A percentile compares a stretch with the other conserved stretches of the same genome.
These are phyloP conservation scores for Stegostoma tigrinum DNA, from an alignment of 2,113 vertebrate genomes.

Conservation along the genomic window DNA sequence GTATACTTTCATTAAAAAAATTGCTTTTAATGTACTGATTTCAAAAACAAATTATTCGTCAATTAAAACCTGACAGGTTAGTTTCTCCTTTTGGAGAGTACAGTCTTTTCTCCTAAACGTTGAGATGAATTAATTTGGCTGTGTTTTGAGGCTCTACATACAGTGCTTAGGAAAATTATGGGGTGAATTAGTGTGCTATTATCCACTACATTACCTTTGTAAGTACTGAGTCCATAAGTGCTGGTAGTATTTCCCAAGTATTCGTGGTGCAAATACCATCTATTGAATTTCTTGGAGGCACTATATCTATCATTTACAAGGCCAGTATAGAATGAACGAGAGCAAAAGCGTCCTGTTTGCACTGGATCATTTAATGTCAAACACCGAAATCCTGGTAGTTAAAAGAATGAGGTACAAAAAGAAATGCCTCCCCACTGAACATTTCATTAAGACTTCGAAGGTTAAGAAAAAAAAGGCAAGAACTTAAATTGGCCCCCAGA, in stretches of 20 bases:
- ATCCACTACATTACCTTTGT: neutral
- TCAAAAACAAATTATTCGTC: neutral
- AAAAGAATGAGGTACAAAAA: neutral
- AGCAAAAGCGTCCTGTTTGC: neutral
- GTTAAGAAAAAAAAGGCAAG: neutral
- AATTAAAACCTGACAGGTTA: neutral
- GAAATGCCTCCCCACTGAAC: neutral
- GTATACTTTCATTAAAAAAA: neutral
- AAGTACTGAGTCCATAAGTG: neutral
- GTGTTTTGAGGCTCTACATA: neutral
- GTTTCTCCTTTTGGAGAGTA: neutral
- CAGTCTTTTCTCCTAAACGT: neutral
- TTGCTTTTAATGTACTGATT: neutral
- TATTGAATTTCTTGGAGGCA: neutral
- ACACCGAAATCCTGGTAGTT: neutral
- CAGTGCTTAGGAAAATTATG: neutral
- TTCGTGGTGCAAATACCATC: neutral
- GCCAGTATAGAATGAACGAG: neutral
- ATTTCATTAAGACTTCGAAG: neutral
- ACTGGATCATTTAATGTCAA: neutral
- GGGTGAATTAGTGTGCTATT: neutral
- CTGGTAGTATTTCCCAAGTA: neutral
- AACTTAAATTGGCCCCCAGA: neutral
- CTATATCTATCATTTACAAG: neutral
- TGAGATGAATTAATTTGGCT: neutral